These are phyloP conservation scores for Conus ventricosus DNA, from an alignment of 1,140 invertebrate genomes.

Conservation along the genomic window DNA sequence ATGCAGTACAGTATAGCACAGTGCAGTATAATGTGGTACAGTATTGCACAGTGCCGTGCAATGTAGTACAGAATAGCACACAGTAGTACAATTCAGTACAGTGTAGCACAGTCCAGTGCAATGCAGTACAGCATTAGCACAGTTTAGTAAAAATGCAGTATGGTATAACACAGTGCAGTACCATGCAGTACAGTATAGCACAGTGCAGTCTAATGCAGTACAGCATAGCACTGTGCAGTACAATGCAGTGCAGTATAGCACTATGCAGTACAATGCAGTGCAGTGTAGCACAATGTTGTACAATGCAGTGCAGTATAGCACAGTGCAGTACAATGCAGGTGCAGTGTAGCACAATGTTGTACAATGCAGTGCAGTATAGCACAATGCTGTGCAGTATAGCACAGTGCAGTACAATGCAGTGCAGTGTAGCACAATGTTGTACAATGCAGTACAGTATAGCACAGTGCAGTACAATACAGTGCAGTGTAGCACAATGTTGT, in stretches of 20 bases:
- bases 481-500: neutral
- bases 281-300: neutral
- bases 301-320: neutral
- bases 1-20: no score
- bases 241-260: neutral
- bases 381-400: neutral
- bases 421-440: neutral
- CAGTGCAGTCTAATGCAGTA: neutral
- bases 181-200: neutral
- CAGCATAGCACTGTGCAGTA: neutral
- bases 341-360: neutral
- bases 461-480: neutral
- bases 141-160: no score
- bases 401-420: neutral
- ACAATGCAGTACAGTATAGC: neutral
- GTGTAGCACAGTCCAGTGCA: no score
- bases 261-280: neutral
- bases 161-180: neutral
- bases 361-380: neutral
- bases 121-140: no score
- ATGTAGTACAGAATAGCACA: no score
- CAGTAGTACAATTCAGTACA: no score
- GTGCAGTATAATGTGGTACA: no score
- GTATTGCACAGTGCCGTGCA: no score
- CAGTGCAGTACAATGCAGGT: neutral